These are phyloP conservation scores for Halcyon smyrnensis DNA, from an alignment of 2,797 vertebrate species.

Conservation along the genomic window DNA sequence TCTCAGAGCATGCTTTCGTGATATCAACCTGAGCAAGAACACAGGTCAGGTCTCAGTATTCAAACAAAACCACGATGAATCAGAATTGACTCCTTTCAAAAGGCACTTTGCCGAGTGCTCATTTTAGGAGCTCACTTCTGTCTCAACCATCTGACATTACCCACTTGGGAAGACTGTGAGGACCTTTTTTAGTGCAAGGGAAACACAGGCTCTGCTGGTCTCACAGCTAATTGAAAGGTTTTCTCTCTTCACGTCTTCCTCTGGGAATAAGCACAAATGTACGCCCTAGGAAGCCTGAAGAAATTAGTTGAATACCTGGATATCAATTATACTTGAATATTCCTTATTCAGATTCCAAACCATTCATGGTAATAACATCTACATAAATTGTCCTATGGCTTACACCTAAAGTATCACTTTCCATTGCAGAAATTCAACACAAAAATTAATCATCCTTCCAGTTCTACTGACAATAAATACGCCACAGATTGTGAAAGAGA, in stretches of 20 bases:
- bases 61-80: background rate
- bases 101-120: background rate
- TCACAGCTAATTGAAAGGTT: background rate
- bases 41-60: background rate
- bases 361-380: background rate
- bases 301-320: background rate
- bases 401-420: background rate
- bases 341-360: background rate
- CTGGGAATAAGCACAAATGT: background rate
- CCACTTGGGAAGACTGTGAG: background rate
- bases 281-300: background rate
- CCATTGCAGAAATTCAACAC: background rate
- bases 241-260: background rate
- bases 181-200: background rate
- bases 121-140: background rate
- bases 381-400: background rate
- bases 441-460: background rate
- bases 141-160: background rate
- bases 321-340: background rate
- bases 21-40: accelerated
- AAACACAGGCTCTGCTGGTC: background rate
- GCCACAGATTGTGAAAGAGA: background rate
- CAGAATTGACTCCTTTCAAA: background rate
- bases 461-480: background rate
- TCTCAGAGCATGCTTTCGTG: background rate